A percentile compares a stretch with the other conserved stretches of the same genome.
Conservation (phyloP, 2,888 invertebrate species). For the Phalera bucephala region DNA sequence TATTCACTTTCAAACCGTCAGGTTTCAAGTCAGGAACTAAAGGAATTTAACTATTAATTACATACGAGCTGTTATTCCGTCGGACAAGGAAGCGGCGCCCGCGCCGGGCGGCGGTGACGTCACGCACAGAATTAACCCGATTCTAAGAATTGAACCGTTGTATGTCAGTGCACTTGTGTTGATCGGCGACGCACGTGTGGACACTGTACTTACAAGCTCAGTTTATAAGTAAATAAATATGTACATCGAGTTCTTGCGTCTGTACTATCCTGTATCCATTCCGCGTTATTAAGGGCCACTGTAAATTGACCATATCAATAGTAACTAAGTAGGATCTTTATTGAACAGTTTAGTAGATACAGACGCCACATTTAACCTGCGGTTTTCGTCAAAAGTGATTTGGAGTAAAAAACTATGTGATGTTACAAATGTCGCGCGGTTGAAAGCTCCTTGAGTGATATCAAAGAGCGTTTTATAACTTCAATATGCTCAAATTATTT, state of each 20-base stretch:
- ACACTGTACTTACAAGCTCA: slow-evolving; percentile 41
- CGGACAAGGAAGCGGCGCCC: slow-evolving; percentile 58
- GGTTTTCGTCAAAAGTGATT: too few species aligned
- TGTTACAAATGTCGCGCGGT: too few species aligned
- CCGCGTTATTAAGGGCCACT: too few species aligned
- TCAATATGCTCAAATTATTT: too few species aligned
- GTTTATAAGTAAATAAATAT: slow-evolving; percentile 1
- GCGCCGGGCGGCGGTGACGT: slow-evolving; percentile 56
- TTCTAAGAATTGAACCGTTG: slow-evolving; percentile 71
- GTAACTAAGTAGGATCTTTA: too few species aligned
- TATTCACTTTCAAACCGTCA: slow-evolving; percentile 30
- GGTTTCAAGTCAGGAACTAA: slow-evolving; percentile 39
- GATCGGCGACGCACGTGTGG: slow-evolving; percentile 65
- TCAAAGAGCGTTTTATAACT: too few species aligned
- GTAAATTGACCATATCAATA: too few species aligned
- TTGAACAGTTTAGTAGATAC: too few species aligned
- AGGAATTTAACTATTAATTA: slow-evolving; percentile 45
- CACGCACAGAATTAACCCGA: slow-evolving; percentile 73
- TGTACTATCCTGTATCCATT: background rate
- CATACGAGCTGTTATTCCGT: slow-evolving; percentile 43
- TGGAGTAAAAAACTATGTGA: too few species aligned
- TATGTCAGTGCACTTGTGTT: slow-evolving; percentile 72
- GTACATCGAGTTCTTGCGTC: background rate
- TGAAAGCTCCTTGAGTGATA: too few species aligned
- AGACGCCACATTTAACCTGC: too few species aligned